Conservation (phyloP, 2,888 invertebrate species). For the Capitulum mitella region DNA sequence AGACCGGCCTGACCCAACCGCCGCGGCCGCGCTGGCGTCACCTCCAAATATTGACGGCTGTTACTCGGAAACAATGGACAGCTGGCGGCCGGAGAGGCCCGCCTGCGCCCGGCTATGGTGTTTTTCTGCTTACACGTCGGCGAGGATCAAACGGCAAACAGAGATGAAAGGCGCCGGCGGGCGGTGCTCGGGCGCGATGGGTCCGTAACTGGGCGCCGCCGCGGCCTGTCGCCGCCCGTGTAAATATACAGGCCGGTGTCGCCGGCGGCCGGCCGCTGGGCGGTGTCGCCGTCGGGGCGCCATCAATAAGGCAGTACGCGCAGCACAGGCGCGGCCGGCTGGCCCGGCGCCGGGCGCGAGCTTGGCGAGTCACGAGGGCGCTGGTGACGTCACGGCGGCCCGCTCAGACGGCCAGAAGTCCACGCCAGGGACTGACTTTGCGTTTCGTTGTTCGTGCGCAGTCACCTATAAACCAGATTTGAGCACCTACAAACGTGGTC, state of each 20-base stretch:
- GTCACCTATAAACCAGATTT: too few species aligned
- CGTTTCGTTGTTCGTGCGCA: too few species aligned
- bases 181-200: slow-evolving; percentile 1
- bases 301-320: neutral
- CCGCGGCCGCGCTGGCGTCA: neutral
- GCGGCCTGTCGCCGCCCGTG: neutral
- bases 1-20: too few species aligned
- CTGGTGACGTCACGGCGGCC: too few species aligned
- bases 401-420: too few species aligned
- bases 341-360: neutral
- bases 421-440: too few species aligned
- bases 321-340: neutral
- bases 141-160: slow-evolving; percentile 13
- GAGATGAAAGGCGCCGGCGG: slow-evolving; percentile 11
- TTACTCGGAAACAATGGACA: neutral
- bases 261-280: neutral
- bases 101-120: slow-evolving; percentile 3
- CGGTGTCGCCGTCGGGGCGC: neutral
- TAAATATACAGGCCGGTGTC: neutral
- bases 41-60: slow-evolving; percentile 23
- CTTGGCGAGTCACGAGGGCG: neutral
- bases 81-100: neutral
- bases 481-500: too few species aligned
- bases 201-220: slow-evolving; percentile 5
- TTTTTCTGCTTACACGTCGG: slow-evolving; percentile 22